Evolutionary conservation across 1,140 invertebrate species (phyloP).

Genomic region (Hormaphis cornu): DNA sequence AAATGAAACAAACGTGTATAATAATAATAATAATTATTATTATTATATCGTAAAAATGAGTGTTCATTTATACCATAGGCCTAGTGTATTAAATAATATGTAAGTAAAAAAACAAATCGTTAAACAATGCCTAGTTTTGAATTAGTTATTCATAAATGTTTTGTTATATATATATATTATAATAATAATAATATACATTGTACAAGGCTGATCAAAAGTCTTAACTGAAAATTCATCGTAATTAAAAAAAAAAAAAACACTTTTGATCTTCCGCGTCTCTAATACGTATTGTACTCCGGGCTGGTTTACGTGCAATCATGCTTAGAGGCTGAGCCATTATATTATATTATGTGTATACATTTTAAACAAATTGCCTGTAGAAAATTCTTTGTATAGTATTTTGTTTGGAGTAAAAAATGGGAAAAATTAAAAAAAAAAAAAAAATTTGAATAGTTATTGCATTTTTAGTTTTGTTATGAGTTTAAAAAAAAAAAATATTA

Average conservation of each 20-base stretch:
- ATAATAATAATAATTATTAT: constrained; percentile 5
- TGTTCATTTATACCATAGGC: constrained; percentile 32
- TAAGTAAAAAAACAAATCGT: constrained; percentile 26
- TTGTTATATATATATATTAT: constrained; percentile 31
- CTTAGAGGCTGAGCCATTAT: constrained; percentile 29
- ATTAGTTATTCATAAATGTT: constrained; percentile 29
- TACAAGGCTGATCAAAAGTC: constrained; percentile 28
- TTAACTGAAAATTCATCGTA: constrained; percentile 19
- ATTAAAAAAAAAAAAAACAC: no score
- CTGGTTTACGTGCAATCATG: constrained; percentile 31
- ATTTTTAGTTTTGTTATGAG: constrained; percentile 33
- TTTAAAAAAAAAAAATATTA: constrained; percentile 30
- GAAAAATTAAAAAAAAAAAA: constrained; percentile 15
- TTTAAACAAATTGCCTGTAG: constrained; percentile 29
- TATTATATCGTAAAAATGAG: constrained; percentile 8
- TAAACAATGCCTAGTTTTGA: constrained; percentile 25
- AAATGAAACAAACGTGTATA: constrained; percentile 21
- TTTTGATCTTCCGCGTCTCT: constrained; percentile 26
- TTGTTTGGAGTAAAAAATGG: constrained; percentile 21
- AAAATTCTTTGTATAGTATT: constrained; percentile 32
- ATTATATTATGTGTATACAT: constrained; percentile 28
- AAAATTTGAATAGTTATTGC: constrained; percentile 25
- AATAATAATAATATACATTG: constrained; percentile 23
- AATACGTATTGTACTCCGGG: constrained; percentile 21
- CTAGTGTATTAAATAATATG: constrained; percentile 31